Percentiles rank a stretch among this genome's conserved stretches.
phyloP scores from a whole-genome alignment of 2,113 vertebrate species.

The Mastomys coucha region DNA sequence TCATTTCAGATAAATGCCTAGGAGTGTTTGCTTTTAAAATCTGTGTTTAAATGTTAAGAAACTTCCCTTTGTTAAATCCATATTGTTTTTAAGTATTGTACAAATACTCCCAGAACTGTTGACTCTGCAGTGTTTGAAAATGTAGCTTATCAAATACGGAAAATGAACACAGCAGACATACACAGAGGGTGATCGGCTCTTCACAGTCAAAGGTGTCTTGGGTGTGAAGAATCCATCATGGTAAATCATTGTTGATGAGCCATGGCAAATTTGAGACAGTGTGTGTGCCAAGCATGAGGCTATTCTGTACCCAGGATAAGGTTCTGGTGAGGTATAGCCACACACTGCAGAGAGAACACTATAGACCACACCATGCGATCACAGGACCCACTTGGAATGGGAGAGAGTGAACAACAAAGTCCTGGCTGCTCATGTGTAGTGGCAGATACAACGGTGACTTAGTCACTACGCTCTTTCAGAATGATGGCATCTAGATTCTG shows the following conservation, averaged over 20 bases:
- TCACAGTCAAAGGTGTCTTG: not conserved
- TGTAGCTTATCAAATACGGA: not conserved
- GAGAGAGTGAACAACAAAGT: not conserved
- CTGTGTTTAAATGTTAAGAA: constrained; percentile 18
- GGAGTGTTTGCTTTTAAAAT: constrained; percentile 23
- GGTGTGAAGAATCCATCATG: not conserved
- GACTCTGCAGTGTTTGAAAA: not conserved
- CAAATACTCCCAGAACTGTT: constrained; percentile 5
- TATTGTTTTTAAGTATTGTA: not conserved
- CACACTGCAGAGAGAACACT: not conserved
- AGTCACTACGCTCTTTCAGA: not conserved
- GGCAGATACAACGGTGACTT: not conserved
- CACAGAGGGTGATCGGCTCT: not conserved
- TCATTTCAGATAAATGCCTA: constrained; percentile 27
- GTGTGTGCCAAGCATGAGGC: not conserved
- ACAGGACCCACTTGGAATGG: not conserved
- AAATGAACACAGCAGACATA: not conserved
- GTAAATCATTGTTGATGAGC: not conserved
- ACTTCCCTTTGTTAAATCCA: constrained; percentile 28
- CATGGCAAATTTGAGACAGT: not conserved
- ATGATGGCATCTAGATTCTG: not conserved
- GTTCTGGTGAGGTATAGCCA: not conserved
- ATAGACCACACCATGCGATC: fast-evolving
- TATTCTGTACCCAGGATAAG: not conserved
- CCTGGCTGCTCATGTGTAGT: not conserved